Evolutionary conservation across 2,888 invertebrate species (phyloP).

Genomic region (Leptopilina drosophilae): DNA sequence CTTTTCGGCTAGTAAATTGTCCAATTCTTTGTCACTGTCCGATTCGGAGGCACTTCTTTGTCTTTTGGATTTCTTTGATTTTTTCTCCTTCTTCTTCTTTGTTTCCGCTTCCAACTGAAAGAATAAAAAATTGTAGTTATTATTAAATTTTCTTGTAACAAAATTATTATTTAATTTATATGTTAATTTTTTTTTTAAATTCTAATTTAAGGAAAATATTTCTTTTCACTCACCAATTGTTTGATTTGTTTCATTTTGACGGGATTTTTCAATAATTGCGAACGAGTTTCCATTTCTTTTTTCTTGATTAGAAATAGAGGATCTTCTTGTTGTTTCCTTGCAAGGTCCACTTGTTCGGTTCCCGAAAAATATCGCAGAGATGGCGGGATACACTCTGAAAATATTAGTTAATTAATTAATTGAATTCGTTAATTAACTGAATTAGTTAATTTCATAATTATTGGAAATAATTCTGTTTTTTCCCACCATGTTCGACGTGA

Average conservation of each 20-base stretch:
- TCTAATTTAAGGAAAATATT: conserved; percentile 72
- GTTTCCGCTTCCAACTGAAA: conserved; percentile 77
- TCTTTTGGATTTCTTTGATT: conserved; percentile 69
- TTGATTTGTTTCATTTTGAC: conserved; percentile 92
- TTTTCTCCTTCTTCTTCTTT: conserved; percentile 72
- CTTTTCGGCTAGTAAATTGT: conserved; percentile 84
- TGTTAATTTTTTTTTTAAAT: neutral
- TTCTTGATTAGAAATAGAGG: conserved; percentile 93
- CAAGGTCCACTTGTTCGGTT: conserved; percentile 89
- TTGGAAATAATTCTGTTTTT: neutral
- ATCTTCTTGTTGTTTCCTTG: conserved; percentile 94
- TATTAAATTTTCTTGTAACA: no score
- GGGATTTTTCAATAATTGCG: conserved; percentile 93
- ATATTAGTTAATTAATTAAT: neutral
- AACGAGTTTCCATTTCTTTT: conserved; percentile 91
- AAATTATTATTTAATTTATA: no score
- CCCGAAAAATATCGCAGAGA: conserved; percentile 81
- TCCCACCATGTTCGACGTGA: conserved; percentile 81
- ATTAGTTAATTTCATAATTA: no score
- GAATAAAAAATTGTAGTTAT: no score
- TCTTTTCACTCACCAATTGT: conserved; percentile 84
- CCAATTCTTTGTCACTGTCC: conserved; percentile 78
- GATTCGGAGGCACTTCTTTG: conserved; percentile 75
- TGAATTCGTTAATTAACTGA: no score
- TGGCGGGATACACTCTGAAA: conserved; percentile 85